Base-by-base conservation (phyloP, 2,113 vertebrate genomes). In the Scortum barcoo region DNA sequence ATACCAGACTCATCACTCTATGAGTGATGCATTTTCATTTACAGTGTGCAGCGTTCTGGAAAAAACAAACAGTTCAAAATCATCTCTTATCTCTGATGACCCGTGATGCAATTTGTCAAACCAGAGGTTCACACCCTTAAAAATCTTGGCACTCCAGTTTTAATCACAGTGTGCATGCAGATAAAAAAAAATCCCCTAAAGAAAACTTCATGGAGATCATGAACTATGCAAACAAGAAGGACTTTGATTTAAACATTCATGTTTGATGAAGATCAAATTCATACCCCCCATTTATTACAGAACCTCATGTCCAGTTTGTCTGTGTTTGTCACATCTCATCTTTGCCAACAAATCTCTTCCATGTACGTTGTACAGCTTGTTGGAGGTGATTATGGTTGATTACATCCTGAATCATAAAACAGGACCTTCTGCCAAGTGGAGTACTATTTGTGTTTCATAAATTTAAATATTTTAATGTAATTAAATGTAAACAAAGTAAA, bases 11-110 rank as follows among this genome's bases (percentile, higher is more conserved):
- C 73, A 81, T 83, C 76, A 60, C 73, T 26, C 24, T 38, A 58
- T 40, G 71, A 88, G 57, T 71, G 62, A 89, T 81, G 80, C 76
- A 53, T 44, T 88, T 72, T 82, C 54, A 88, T 82, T 89, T 86
- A 72, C 76, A 30, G 20, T 66, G 70, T 76, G 78, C 77, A 81
- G 51, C 2, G 22, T 76, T 16, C 19, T 75, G 68, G 60, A 86
- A 80, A 80, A 83, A 79, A 50, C 75, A 73, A 76, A 74, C 72
- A 36, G 77, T 81, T 81, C 33, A 70, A 36, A 86, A 36, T 46
- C 28, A 78, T 81, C 22, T 77, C 85, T 74, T 74, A 74, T 80
- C 50, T 51, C 63, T 74, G 78, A 81, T 86, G 70, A 82, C 62
- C 50, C 62, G 63, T 54, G 58, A 48, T 30, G 28, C 51, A 56